Base-by-base conservation (phyloP, 2,113 vertebrate genomes). In the Sander lucioperca region DNA sequence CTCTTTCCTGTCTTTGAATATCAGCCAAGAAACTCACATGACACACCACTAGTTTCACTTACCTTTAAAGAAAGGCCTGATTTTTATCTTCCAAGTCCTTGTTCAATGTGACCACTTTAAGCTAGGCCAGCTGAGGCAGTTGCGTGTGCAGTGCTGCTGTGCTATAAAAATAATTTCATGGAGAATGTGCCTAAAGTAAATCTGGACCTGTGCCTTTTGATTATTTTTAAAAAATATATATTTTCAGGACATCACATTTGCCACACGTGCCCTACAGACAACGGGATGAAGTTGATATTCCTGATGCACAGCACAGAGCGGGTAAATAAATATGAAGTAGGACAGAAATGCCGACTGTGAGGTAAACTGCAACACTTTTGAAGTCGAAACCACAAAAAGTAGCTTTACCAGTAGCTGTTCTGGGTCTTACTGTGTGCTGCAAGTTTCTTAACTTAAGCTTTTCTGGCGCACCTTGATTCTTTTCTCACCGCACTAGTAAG, bases 391-490 rank as follows among this genome's bases (percentile, higher is more conserved):
- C 19, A 70, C 25, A 4, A 7, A 54, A 59, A 39, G 58, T 68
- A 36, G 70, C 67, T 62, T 50, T 12, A 62, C 51, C n/a, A 0
- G 58, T 47, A 47, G 50, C 14, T 54, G 10, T 68, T 75, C n/a
- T 54, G 30, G 56, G 61, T 74, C 61, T 85, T 56, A 66, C 10
- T 70, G 19, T 59, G 75, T 45, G 39, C 71, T 63, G 59, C 67
- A 30, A 79, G 23, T 86, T 89, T 82, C 51, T 36, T 74, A 90
- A 81, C 70, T 79, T 48, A 13, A 85, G 74, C 74, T 67, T 69
- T 76, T 56, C 75, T 63, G 65, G n/a, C 19, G 1, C 77, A 88
- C 71, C 84, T 82, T 90, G 80, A 91, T 91, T 11, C 11, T 86
- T 15, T 18, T 70, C 70, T 75, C 47, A 43, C 48, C 3, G 74